These are phyloP conservation scores for Sardinella longiceps DNA, from an alignment of 2,797 vertebrate genomes.

Conservation along the genomic window DNA sequence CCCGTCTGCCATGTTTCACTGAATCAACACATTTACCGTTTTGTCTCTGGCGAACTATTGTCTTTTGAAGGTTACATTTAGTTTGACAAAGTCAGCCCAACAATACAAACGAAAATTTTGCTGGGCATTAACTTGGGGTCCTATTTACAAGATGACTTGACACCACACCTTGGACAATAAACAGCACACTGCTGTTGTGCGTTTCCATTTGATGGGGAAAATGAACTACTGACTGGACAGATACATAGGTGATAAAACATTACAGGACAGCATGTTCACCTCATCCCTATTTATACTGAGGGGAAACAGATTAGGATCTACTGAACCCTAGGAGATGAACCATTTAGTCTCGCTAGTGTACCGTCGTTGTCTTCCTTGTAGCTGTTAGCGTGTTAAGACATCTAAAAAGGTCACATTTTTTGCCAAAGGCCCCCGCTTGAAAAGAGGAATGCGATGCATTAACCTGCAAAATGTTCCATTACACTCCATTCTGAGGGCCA, in stretches of 20 bases:
- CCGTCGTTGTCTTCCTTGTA: background rate
- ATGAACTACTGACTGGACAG: background rate
- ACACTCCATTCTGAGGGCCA: slow-evolving; percentile 40
- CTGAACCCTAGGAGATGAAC: background rate
- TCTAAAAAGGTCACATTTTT: background rate
- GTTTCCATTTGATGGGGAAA: background rate
- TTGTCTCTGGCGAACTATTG: no score
- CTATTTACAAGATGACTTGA: background rate
- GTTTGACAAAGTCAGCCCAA: no score
- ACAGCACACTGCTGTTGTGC: background rate
- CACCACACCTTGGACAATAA: background rate
- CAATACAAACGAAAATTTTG: no score
- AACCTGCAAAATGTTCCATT: slow-evolving; percentile 57
- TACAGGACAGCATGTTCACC: background rate
- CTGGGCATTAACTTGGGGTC: no score
- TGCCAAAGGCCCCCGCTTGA: background rate
- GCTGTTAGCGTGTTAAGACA: background rate
- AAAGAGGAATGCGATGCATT: slow-evolving; percentile 39
- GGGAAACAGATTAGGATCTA: background rate
- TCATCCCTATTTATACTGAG: background rate
- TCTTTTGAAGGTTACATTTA: no score
- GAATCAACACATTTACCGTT: no score
- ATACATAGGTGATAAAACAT: background rate
- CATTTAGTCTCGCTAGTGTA: background rate
- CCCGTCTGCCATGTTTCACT: background rate